phyloP scores from a whole-genome alignment of 2,113 vertebrate species.

The Lagopus muta region DNA sequence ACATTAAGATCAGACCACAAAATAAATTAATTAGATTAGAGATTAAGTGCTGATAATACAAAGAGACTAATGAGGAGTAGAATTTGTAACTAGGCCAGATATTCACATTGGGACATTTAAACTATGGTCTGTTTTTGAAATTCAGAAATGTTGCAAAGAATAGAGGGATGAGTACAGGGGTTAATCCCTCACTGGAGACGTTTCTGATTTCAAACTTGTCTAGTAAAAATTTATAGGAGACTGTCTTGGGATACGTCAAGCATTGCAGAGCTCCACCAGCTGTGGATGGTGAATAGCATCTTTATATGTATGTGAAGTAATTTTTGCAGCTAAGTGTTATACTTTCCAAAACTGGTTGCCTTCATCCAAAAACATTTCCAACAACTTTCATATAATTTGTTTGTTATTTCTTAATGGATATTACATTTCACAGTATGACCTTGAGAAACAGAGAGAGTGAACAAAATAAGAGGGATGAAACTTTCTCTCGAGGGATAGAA shows the following conservation, averaged over 20 bases:
- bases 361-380: too few species aligned
- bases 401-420: neutral
- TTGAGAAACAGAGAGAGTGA: neutral
- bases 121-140: slow-evolving; percentile 8
- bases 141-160: slow-evolving; percentile 13
- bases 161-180: neutral
- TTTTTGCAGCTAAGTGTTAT: neutral
- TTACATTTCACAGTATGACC: neutral
- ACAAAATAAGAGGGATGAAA: neutral
- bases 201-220: neutral
- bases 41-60: slow-evolving; percentile 43
- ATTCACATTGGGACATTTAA: slow-evolving; percentile 24
- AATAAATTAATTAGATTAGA: slow-evolving; percentile 69
- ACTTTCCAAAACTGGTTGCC: neutral
- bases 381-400: neutral
- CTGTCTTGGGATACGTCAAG: neutral
- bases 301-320: neutral
- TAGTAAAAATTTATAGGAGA: neutral
- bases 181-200: neutral
- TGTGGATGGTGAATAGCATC: neutral
- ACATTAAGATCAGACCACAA: slow-evolving; percentile 1
- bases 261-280: neutral
- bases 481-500: neutral
- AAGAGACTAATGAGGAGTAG: slow-evolving; percentile 38
- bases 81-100: slow-evolving; percentile 67